Evolutionary conservation across 2,888 invertebrate genomes (phyloP), one percentile per base, ranked within the genome.

Genomic region (Spodoptera picta): DNA sequence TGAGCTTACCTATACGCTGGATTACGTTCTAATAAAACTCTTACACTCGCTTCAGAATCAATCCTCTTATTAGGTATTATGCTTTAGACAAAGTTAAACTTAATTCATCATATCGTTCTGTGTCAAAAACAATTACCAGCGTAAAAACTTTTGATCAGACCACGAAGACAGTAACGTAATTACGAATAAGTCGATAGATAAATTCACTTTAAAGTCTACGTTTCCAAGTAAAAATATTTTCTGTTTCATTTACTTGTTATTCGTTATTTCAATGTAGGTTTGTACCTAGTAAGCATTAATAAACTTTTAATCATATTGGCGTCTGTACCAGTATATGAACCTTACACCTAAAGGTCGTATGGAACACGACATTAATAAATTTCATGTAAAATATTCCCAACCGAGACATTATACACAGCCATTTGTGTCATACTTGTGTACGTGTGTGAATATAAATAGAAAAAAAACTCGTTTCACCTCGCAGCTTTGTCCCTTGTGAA

Each of bases 111-210:
- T 56, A 56, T 59, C 42, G 36, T 62, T 55, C 12, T 57, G 53
- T 49, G 70, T 69, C 77, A 69, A 64, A 77, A 74, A 69, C 66
- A 77, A 75, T 74, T 75, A 75, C 66, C 24, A 27, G 50, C 45
- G 24, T 52, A 67, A 70, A 77, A 77, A 74, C 50, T 75, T 75
- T 73, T 73, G 53, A 69, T 69, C 66, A 62, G 64, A 66, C 64
- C 66, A 61, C 60, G 57, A 69, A 69, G 50, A 67, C 71, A 58
- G 75, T 67, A 75, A 74, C 44, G 46, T 74, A 69, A 58, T 77
- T 77, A 67, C 53, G 60, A 60, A 54, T 54, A 73, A 77, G 74
- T 63, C 77, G 53, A 69, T 66, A 62, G 69, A 60, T 67, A 65
- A 75, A 74, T 58, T 60, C 44, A 64, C 67, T 77, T 69, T 51